These are phyloP conservation scores for Galeruca laticollis DNA, from an alignment of 2,888 invertebrate genomes.

Conservation along the genomic window DNA sequence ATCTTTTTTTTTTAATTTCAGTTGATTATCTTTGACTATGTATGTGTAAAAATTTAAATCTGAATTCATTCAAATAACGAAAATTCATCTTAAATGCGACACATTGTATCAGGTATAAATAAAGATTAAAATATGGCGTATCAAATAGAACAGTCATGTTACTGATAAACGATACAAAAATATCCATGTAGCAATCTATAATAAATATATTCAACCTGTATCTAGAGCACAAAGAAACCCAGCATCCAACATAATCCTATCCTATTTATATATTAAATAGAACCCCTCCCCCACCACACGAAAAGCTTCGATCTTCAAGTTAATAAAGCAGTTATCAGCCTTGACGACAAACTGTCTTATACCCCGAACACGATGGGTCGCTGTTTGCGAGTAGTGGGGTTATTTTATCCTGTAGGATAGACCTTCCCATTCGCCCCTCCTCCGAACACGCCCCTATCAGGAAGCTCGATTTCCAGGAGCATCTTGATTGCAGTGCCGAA, in stretches of 20 bases:
- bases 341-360: conserved; percentile 51
- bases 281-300: conserved; percentile 34
- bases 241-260: conserved; percentile 10
- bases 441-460: conserved; percentile 64
- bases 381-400: conserved; percentile 62
- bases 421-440: conserved; percentile 74
- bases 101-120: no score
- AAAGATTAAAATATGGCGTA: no score
- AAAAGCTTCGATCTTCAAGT: conserved; percentile 43
- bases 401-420: conserved; percentile 69
- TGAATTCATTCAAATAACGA: no score
- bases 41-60: no score
- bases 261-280: conserved; percentile 17
- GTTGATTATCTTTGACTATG: no score
- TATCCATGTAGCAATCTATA: no score
- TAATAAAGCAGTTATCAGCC: conserved; percentile 51
- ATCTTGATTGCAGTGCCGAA: conserved; percentile 56
- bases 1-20: no score
- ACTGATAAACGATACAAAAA: no score
- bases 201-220: neutral
- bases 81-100: no score
- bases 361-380: conserved; percentile 46
- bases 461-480: conserved; percentile 60
- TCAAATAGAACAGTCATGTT: no score
- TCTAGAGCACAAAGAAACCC: conserved; percentile 4